These are phyloP conservation scores for Chrysotoxum bicinctum DNA, from an alignment of 2,888 invertebrate species.

Conservation along the genomic window DNA sequence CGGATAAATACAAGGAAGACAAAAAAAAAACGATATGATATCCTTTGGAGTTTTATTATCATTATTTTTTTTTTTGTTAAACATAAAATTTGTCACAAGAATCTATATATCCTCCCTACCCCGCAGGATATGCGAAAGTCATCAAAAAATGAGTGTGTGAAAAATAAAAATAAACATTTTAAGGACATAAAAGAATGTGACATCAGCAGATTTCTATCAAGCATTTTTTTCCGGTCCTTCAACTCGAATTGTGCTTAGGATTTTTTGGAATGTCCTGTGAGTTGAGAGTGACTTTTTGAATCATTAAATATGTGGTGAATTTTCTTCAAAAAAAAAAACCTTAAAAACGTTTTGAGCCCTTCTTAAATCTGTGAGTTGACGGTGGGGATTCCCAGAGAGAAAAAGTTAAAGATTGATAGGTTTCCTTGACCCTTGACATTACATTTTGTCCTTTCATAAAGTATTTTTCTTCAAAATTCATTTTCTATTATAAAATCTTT, in stretches of 20 bases:
- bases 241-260: neutral
- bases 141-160: constrained; percentile 13
- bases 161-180: constrained; percentile 55
- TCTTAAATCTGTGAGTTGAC: neutral
- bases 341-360: neutral
- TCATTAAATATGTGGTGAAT: constrained; percentile 54
- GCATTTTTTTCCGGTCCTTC: neutral
- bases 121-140: constrained; percentile 25
- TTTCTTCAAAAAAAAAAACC: too few species aligned
- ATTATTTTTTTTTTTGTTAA: neutral
- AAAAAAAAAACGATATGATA: neutral
- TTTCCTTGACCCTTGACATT: neutral
- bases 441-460: constrained; percentile 39
- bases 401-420: constrained; percentile 64
- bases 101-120: neutral
- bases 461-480: neutral
- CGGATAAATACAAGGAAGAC: constrained; percentile 1
- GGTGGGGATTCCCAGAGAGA: neutral
- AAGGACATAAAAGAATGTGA: constrained; percentile 40
- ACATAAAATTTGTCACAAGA: constrained; percentile 50
- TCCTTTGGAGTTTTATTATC: constrained; percentile 48
- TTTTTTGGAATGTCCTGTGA: constrained; percentile 5
- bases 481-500: constrained; percentile 1
- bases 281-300: constrained; percentile 11
- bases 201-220: constrained; percentile 65